phyloP scores from a whole-genome alignment of 2,888 invertebrate species.

The Aphodius sticticus region DNA sequence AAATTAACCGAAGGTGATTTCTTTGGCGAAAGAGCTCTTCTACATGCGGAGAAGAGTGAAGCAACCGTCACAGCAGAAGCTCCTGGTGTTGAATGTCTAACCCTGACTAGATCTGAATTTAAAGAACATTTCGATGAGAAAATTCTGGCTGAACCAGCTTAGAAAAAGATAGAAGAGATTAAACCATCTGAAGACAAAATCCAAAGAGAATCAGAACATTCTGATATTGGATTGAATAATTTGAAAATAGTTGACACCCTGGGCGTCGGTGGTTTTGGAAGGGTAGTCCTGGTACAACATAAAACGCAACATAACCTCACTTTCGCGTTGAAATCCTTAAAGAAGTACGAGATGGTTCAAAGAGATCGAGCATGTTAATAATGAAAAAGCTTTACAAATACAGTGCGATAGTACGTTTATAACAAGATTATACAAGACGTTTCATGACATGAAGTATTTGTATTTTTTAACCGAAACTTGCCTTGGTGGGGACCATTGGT shows the following conservation, averaged over 20 bases:
- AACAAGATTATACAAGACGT: constrained; percentile 83
- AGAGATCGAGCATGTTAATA: constrained; percentile 73
- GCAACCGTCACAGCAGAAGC: constrained; percentile 90
- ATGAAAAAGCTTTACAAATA: constrained; percentile 69
- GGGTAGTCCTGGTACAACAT: constrained; percentile 75
- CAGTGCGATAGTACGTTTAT: constrained; percentile 52
- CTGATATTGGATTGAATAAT: constrained; percentile 67
- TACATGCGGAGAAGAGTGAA: constrained; percentile 83
- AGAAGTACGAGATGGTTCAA: constrained; percentile 72
- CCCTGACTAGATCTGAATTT: constrained; percentile 81
- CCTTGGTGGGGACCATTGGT: constrained; percentile 94
- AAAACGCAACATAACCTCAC: constrained; percentile 52
- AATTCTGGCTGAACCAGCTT: constrained; percentile 45
- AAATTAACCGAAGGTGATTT: constrained; percentile 79
- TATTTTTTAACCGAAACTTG: constrained; percentile 94
- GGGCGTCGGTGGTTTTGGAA: constrained; percentile 90
- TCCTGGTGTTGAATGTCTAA: constrained; percentile 86
- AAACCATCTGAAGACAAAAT: not conserved
- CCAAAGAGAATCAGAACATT: constrained; percentile 30
- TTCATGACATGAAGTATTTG: constrained; percentile 87
- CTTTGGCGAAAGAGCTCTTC: constrained; percentile 88
- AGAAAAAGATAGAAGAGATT: not conserved
- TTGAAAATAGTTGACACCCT: constrained; percentile 82
- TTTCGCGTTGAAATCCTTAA: constrained; percentile 73
- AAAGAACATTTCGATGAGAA: constrained; percentile 85